Base-by-base conservation (phyloP, 2,113 vertebrate genomes). In the Glaucidium brasilianum region DNA sequence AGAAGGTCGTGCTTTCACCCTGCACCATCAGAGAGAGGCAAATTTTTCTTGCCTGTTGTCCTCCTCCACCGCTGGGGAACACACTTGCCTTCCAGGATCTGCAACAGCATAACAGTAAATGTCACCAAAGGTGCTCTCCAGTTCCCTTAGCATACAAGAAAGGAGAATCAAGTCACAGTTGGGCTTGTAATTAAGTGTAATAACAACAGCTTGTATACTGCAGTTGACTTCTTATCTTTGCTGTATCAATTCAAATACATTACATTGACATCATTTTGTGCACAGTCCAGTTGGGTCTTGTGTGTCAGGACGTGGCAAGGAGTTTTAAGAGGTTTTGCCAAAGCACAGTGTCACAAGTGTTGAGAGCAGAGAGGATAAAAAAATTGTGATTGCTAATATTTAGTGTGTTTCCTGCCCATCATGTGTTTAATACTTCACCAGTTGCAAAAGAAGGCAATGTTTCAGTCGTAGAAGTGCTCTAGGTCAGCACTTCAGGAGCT, bases 401-500 rank as follows among this genome's bases (percentile, higher is more conserved):
- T 27, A 43, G 9, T 37, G 52, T 29, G 25, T 32, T 91, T 87
- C 47, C 77, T 49, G 56, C 47, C n/a, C 47, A 39, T 19, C 30
- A 17, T 0, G 0, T 32, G 18, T 78, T 80, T 69, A 17, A 52
- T 50, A 35, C n/a, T 37, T 49, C 26, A 62, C 15, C 45, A 47
- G 21, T 0, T 76, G 53, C 34, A 64, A 66, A 96, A 86, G 22
- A 87, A 91, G 67, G 16, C 15, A 34, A 10, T 7, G 15, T 75
- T 79, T 79, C 23, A 45, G 37, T 30, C 18, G 32, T 81, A 91
- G 34, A 58, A 67, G 17, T 23, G 47, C 26, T 55, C 17, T 17
- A 41, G 29, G 45, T 84, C 41, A 58, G 43, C 21, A 63, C n/a
- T 66, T n/a, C 0, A 0, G 72, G 32, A 22, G 26, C 21, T 66